Evolutionary conservation across 2,113 vertebrate genomes (phyloP).

Genomic region (Azemiops feae): DNA sequence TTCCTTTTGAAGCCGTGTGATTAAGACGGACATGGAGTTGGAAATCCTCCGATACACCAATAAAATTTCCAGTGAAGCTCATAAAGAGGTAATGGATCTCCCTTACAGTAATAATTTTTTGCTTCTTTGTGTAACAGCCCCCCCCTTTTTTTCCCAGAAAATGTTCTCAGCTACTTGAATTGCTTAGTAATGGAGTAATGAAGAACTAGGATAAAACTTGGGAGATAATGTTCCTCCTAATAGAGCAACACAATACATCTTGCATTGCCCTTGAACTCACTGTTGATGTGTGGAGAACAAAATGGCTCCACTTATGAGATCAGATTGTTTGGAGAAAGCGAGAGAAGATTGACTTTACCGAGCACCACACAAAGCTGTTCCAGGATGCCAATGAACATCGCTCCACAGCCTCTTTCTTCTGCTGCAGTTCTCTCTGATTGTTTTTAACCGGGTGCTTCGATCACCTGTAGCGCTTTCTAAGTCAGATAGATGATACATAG

Average conservation of each 20-base stretch:
- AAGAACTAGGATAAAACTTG: constrained; percentile 50
- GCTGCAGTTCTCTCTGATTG: neutral
- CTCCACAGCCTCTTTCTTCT: neutral
- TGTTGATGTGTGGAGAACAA: constrained; percentile 36
- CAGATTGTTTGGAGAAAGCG: constrained; percentile 10
- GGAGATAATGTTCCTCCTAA: constrained; percentile 54
- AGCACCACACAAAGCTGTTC: too few species aligned
- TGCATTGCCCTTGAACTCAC: constrained; percentile 56
- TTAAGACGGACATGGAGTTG: constrained; percentile 96
- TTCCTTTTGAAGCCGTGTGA: constrained; percentile 80
- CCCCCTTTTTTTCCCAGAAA: constrained; percentile 36
- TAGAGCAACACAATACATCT: constrained; percentile 45
- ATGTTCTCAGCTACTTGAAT: constrained; percentile 47
- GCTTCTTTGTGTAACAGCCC: constrained; percentile 45
- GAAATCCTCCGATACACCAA: constrained; percentile 96
- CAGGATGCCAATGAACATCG: accelerated
- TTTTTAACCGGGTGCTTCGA: too few species aligned
- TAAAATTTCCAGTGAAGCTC: constrained; percentile 93
- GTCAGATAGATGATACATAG: neutral
- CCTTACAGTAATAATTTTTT: constrained; percentile 57
- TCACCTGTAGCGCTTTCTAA: neutral
- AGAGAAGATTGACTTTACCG: neutral
- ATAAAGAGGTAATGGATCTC: constrained; percentile 85
- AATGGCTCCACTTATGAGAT: constrained; percentile 16
- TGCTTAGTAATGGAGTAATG: constrained; percentile 62